phyloP scores from a whole-genome alignment of 2,797 vertebrate species.

The Limnodromus scolopaceus region DNA sequence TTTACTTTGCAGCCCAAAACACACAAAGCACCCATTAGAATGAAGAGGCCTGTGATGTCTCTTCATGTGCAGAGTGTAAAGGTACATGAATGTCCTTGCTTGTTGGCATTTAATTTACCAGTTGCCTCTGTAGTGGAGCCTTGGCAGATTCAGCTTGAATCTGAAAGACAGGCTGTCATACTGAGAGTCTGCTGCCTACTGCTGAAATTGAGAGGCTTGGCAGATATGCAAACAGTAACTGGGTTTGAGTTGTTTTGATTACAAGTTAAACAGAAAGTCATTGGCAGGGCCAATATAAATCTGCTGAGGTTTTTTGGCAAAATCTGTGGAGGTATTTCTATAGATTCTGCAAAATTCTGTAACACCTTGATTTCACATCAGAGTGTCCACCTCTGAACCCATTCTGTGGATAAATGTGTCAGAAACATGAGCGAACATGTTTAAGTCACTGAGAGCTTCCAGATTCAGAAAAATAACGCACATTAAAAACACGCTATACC shows the following conservation, averaged over 20 bases:
- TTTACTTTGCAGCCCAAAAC: constrained; percentile 29
- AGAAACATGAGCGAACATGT: not conserved
- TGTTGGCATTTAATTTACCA: constrained; percentile 82
- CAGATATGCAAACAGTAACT: constrained; percentile 86
- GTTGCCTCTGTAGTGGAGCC: constrained; percentile 80
- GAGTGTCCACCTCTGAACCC: constrained; percentile 23
- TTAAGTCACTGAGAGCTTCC: constrained; percentile 14
- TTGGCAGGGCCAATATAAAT: constrained; percentile 81
- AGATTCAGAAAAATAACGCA: not conserved
- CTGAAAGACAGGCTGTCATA: constrained; percentile 87
- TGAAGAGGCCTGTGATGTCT: constrained; percentile 54
- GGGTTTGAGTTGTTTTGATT: constrained; percentile 89
- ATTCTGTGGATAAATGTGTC: not conserved
- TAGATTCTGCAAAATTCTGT: constrained; percentile 42
- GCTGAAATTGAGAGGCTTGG: constrained; percentile 85
- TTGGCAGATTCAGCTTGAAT: constrained; percentile 84
- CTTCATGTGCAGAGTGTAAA: constrained; percentile 70
- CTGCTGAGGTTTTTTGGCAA: constrained; percentile 76
- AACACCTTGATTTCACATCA: constrained; percentile 47
- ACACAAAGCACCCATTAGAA: constrained; percentile 46
- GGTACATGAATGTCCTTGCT: constrained; percentile 79
- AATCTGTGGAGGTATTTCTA: constrained; percentile 56
- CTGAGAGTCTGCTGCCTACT: constrained; percentile 81
- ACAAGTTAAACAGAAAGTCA: constrained; percentile 87
- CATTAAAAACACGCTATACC: not conserved